Conservation (phyloP, 1,140 invertebrate species). For the Argopecten irradians region DNA sequence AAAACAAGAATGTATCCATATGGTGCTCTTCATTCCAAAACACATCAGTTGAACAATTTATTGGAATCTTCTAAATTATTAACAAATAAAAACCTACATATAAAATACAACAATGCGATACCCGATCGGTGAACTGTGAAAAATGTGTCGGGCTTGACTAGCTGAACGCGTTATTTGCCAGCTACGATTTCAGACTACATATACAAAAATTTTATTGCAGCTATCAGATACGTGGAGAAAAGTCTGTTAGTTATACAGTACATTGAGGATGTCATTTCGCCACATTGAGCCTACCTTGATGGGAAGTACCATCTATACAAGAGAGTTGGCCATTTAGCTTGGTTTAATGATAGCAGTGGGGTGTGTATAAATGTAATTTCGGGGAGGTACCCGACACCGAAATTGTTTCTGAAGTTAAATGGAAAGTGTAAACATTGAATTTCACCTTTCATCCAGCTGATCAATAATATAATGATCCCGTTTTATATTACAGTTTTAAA, state of each 20-base stretch:
- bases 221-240: background rate
- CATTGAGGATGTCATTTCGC: background rate
- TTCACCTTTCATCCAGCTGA: slow-evolving; percentile 20
- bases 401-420: slow-evolving; percentile 23
- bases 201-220: background rate
- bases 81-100: slow-evolving; percentile 12
- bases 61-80: slow-evolving; percentile 4
- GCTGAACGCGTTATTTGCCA: background rate
- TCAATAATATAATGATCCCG: slow-evolving; percentile 10
- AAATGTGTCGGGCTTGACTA: slow-evolving; percentile 10
- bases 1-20: background rate
- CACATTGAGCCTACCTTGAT: background rate
- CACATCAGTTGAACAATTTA: background rate
- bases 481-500: slow-evolving; percentile 39
- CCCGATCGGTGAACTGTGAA: slow-evolving; percentile 13
- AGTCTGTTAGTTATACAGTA: background rate
- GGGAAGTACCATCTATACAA: background rate
- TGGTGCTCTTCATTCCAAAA: background rate
- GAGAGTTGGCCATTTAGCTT: background rate
- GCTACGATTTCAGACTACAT: slow-evolving; percentile 13
- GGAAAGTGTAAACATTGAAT: slow-evolving; percentile 22
- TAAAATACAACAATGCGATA: background rate
- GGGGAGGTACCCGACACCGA: background rate
- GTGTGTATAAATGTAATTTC: slow-evolving; percentile 10
- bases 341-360: background rate